Evolutionary conservation across 2,888 invertebrate genomes (phyloP), one percentile per base, ranked within the genome.

Genomic region (Crepidodera aurea): DNA sequence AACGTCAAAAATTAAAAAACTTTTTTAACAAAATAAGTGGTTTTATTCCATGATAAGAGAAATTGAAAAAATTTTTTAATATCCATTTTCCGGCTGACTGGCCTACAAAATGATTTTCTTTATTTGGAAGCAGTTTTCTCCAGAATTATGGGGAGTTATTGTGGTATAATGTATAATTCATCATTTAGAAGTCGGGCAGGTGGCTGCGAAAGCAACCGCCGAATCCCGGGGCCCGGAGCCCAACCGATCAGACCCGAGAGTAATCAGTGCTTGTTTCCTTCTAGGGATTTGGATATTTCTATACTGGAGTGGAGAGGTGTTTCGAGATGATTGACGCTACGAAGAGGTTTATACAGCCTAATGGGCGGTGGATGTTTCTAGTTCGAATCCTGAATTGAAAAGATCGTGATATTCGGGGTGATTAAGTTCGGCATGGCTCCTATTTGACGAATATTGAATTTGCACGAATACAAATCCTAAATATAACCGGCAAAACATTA

Each of bases 101-200:
- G 13, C 16, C 39, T 39, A 12, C 39, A 12, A 1, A 7, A 7
- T 12, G 39, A 19, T 55, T 56, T 22, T 34, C 46, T 46, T 46
- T 25, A 46, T 46, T 56, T 29, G 16, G 15, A 1, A 19, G 22
- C 12, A 19, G 19, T 46, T 46, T 46, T 34, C 46, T 44, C 29
- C 27, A 25, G 29, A 22, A 12, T 37, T 37, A 46, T 32, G 12
- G 46, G n/a, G 22, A 55, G 34, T 48, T 57, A 57, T 48, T 48
- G 27, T 27, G 27, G 29, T 48, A 50, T 57, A 39, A 57, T 57
- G 48, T 39, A 48, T 57, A 57, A 57, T 57, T 57, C 57, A 57
- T 57, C 27, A 39, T 32, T 50, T 25, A 53, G 32, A 22, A 51
- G 34, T 29, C 51, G 51, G 15, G 53, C 53, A 53, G 53, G 53